Base-by-base conservation (phyloP, 2,888 invertebrate species). In the Pelosia muscerda region DNA sequence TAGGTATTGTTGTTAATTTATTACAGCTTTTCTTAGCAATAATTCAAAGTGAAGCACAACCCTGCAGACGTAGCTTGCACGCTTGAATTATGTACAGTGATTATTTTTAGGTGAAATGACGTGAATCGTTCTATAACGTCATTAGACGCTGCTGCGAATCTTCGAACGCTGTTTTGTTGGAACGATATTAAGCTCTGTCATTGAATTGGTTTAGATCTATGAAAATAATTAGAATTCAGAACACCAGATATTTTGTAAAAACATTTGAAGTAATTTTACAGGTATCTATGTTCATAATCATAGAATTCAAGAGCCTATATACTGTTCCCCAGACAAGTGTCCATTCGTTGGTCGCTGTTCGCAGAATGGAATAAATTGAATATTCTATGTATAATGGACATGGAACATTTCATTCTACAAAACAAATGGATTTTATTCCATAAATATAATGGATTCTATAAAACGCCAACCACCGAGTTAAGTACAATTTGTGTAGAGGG, bases 101-200 rank as follows among this genome's bases (percentile, higher is more conserved):
- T 84, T 83, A 79, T 79, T 82, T 83, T 82, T 76, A 74, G 66
- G 76, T 72, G 79, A 76, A 76, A 74, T 78, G 78, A 79, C 73
- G 72, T 63, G 68, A 66, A 63, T 53, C 25, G 57, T 62, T 28
- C 31, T 42, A 31, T 80, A 76, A 77, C 76, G 78, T 80, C 81
- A 81, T 49, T 42, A 34, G 28, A 66, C 22, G 62, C 64, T 68
- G 62, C 70, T 65, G 71, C 53, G 53, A 63, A 65, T 57, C 68
- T 71, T 61, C 66, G 69, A 69, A 72, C 61, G 59, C 22, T 63
- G 31, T 54, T 60, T 28, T 66, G 65, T 65, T 61, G 55, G 13
- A 34, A 38, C 11, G 25, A 26, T 58, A 70, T 42, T 42, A 38
- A 13, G 15, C 38, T 38, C 4, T 2, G 15, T 38, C 15, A 38